Percentiles rank a stretch among this genome's conserved stretches.
Evolutionary conservation across 2,113 vertebrate genomes (phyloP).

Genomic region (Otis tarda): DNA sequence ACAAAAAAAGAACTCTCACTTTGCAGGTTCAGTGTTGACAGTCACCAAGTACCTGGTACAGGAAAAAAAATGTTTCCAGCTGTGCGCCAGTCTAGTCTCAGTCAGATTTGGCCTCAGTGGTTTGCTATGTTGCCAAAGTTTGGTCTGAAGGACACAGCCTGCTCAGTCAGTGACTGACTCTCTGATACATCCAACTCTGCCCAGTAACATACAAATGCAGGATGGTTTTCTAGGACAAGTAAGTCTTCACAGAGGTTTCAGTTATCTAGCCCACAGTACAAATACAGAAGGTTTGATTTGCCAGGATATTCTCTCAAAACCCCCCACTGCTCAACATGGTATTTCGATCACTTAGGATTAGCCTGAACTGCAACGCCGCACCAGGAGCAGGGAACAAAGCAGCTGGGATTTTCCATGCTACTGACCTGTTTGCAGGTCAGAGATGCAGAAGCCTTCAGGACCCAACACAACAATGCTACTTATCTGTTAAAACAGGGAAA

Average conservation of each 20-base stretch:
- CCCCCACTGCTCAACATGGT: rapidly evolving
- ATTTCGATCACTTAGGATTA: background rate
- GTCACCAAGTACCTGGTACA: rapidly evolving
- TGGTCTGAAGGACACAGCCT: background rate
- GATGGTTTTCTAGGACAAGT: background rate
- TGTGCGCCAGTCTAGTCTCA: background rate
- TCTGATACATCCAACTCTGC: background rate
- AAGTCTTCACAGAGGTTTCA: background rate
- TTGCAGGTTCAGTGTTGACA: background rate
- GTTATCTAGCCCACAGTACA: background rate
- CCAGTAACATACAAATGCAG: background rate
- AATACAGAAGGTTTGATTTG: background rate
- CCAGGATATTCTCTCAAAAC: background rate
- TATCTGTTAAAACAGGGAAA: background rate
- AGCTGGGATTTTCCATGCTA: background rate
- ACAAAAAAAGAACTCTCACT: background rate
- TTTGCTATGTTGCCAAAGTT: background rate
- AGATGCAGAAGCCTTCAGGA: background rate
- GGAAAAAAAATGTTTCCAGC: background rate
- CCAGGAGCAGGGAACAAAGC: background rate
- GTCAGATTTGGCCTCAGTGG: background rate
- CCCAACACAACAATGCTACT: background rate
- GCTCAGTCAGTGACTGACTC: background rate
- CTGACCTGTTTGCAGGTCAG: background rate
- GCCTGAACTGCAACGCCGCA: background rate